Base-by-base conservation (phyloP, 2,888 invertebrate genomes). In the Acleris sparsana region DNA sequence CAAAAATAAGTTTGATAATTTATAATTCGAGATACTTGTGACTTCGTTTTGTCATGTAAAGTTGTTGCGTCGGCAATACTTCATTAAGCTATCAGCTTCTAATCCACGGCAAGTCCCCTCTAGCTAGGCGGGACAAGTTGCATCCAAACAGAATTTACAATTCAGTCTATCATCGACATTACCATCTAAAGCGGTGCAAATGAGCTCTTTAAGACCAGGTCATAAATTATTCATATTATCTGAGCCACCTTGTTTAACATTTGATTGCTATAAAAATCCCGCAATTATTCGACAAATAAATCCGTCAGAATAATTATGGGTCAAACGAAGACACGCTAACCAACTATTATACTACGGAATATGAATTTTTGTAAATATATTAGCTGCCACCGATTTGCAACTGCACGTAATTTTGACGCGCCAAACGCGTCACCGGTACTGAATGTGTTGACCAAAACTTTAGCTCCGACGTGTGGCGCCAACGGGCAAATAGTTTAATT, bases 401-500 rank as follows among this genome's bases (percentile, higher is more conserved):
- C 13, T 13, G 11, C 13, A 11, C 39, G 13, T 13, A 13, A 39
- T 39, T 39, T 11, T 39, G 13, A 39, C 39, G 3, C 11, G 39
- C 39, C 13, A 1, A 9, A 39, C 39, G 39, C 13, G 43, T 62
- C 84, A 85, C 4, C 13, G 39, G 39, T 13, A 1, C 13, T 39
- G 39, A 39, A 39, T 39, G 1, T 39, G 39, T 39, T 39, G 13
- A 39, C 39, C 80, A 73, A 83, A 85, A 81, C 84, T 79, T 39
- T 13, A 79, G 79, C 75, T 80, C 80, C 82, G 84, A 85, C 84
- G 84, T 82, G 81, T 84, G 91, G 88, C 89, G 91, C 91, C 91
- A 79, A 64, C 77, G 75, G 76, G 80, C 79, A 86, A 90, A 91
- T 88, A 88, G 58, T 84, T 84, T 86, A 87, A 89, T 86, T 85